Evolutionary conservation across 2,888 invertebrate genomes (phyloP).

Genomic region (Habroteleia sp.): DNA sequence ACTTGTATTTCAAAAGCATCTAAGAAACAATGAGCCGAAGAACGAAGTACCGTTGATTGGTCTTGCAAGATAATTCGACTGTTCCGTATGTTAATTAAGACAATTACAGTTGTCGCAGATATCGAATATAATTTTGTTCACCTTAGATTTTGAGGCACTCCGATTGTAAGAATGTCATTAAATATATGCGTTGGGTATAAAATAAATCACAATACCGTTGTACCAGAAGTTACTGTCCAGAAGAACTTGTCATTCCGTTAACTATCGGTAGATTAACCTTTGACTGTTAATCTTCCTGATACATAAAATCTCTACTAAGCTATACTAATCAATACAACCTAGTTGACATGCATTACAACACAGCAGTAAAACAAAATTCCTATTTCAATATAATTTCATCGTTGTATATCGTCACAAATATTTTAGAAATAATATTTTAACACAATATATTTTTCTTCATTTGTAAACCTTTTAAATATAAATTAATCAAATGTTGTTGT

Average conservation of each 20-base stretch:
- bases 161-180: neutral
- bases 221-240: constrained; percentile 6
- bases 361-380: constrained; percentile 15
- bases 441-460: neutral
- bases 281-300: constrained; percentile 42
- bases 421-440: neutral
- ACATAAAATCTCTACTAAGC: constrained; percentile 41
- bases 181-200: constrained; percentile 6
- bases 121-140: too few relatives aligned
- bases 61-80: neutral
- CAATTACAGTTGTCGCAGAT: neutral
- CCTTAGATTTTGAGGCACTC: too few relatives aligned
- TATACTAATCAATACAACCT: constrained; percentile 28
- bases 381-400: constrained; percentile 13
- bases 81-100: constrained; percentile 7
- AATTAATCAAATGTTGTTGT: too few relatives aligned
- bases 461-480: too few relatives aligned
- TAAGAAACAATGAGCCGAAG: neutral
- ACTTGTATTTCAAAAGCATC: constrained; percentile 7
- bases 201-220: constrained; percentile 31
- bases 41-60: constrained; percentile 1
- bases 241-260: constrained; percentile 34
- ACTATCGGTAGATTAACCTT: constrained; percentile 35
- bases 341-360: constrained; percentile 12
- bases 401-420: too few relatives aligned